Conservation (phyloP, 2,888 invertebrate genomes). For the Melikaiella ostensackeni region DNA sequence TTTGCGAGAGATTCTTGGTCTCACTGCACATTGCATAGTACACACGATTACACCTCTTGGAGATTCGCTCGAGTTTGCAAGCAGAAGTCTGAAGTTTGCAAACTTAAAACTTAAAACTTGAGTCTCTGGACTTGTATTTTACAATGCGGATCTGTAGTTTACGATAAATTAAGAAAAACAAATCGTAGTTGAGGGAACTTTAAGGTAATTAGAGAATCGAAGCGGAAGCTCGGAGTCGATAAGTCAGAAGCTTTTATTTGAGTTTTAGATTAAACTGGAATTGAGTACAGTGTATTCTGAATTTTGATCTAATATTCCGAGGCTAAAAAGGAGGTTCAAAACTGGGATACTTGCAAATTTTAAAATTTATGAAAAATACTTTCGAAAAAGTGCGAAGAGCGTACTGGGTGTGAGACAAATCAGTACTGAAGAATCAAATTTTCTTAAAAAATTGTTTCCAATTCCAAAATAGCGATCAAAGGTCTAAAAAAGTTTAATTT, state of each 20-base stretch:
- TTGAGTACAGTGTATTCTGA: not conserved
- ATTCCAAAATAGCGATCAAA: too few relatives aligned
- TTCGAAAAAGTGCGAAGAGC: too few relatives aligned
- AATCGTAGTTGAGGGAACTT: slow-evolving; percentile 6
- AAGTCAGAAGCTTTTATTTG: slow-evolving; percentile 33
- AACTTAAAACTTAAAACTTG: slow-evolving; percentile 26
- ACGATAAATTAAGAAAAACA: slow-evolving; percentile 31
- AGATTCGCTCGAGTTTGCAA: not conserved
- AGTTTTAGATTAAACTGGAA: slow-evolving; percentile 17
- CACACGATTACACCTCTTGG: slow-evolving; percentile 30
- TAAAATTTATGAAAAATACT: not conserved
- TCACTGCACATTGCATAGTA: slow-evolving; percentile 16
- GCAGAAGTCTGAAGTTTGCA: slow-evolving; percentile 21
- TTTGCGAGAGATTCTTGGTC: not conserved
- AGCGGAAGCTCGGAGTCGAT: slow-evolving; percentile 4
- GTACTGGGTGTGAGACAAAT: too few relatives aligned
- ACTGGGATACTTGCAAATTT: not conserved
- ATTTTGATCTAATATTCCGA: not conserved
- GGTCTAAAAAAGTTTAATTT: too few relatives aligned
- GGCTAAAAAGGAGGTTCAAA: not conserved
- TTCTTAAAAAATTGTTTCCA: too few relatives aligned
- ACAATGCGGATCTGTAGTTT: slow-evolving; percentile 11
- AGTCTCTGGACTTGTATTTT: slow-evolving; percentile 6
- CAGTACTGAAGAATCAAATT: too few relatives aligned
- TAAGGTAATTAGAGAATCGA: slow-evolving; percentile 29